These are phyloP conservation scores for Bujurquina vittata DNA, from an alignment of 2,113 vertebrate genomes.

Conservation along the genomic window DNA sequence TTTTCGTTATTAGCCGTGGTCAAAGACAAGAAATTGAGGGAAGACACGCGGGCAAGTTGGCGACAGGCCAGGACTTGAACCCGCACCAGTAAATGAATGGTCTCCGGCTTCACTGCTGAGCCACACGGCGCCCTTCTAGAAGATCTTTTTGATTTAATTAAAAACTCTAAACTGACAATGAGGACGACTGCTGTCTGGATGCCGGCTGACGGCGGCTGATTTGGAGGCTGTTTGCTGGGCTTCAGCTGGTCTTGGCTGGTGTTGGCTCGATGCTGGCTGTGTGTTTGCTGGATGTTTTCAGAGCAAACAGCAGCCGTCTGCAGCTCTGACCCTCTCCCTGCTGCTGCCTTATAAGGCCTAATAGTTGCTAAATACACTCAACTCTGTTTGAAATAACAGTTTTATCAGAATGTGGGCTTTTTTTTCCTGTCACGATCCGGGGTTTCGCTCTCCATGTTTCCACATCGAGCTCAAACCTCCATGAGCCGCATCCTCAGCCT, in stretches of 20 bases:
- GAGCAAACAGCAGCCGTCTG: slow-evolving; percentile 7
- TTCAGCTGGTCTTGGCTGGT: neutral
- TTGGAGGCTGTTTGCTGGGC: no score
- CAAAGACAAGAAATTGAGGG: no score
- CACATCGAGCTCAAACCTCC: neutral
- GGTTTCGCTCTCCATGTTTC: neutral
- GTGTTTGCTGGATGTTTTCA: slow-evolving; percentile 5
- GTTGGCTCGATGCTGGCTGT: neutral
- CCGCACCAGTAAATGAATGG: no score
- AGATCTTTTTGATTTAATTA: no score
- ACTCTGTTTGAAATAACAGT: neutral
- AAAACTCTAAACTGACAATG: no score
- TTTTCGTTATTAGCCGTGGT: no score
- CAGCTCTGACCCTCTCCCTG: neutral
- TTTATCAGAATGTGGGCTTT: neutral
- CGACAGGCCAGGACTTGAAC: no score
- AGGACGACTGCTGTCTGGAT: no score
- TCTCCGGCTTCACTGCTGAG: no score
- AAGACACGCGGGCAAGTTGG: no score
- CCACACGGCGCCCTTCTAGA: no score
- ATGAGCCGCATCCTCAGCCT: neutral
- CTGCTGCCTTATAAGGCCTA: slow-evolving; percentile 11
- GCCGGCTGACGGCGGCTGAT: no score
- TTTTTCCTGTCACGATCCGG: neutral
- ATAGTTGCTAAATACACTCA: neutral